Evolutionary conservation across 2,113 vertebrate species (phyloP), one percentile per base, ranked within the genome.

Genomic region (Cacatua alba): DNA sequence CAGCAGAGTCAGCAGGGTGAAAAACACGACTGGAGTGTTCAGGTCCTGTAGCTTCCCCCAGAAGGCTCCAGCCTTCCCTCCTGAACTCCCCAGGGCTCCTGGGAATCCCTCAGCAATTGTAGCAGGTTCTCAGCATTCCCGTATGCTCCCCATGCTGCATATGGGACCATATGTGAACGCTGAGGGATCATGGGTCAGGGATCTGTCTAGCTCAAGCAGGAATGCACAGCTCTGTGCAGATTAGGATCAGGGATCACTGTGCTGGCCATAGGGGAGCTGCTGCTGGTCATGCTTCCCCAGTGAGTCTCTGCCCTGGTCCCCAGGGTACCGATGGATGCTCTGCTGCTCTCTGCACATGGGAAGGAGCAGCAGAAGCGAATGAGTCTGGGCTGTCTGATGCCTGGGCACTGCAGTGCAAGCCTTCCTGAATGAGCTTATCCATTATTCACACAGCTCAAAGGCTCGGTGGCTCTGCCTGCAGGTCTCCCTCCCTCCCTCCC

Each of bases 381-480:
- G 41, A 29, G 53, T 26, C 48, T 2, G 11, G 67, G 62, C 59
- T 90, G 82, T 37, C 49, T 9, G 53, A 25, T 67, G 35, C 35
- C 78, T 57, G 75, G 72, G 86, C 80, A 37, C 51, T 57, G 57
- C 63, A 62, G 35, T 1, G 1, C 12, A 29, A 92, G 63, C 69
- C 86, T 77, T 43, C 82, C 16, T 7, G 33, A 80, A 71, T 3
- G 18, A 77, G 51, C 31, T 89, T 76, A 86, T 74, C 81, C 79
- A 71, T 86, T 90, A 87, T 89, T 96, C 87, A 82, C 71, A 24
- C 16, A 33, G 81, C 74, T 82, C 81, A 57, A 74, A 78, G 82
- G 46, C 84, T 63, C 84, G 44, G 13, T 4, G 3, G 52, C 35
- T 59, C 17, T 0, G 15, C 94, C 87, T 28, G 67, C 78, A 85